Base-by-base conservation (phyloP, 2,888 invertebrate genomes). In the Ectemnius continuus region DNA sequence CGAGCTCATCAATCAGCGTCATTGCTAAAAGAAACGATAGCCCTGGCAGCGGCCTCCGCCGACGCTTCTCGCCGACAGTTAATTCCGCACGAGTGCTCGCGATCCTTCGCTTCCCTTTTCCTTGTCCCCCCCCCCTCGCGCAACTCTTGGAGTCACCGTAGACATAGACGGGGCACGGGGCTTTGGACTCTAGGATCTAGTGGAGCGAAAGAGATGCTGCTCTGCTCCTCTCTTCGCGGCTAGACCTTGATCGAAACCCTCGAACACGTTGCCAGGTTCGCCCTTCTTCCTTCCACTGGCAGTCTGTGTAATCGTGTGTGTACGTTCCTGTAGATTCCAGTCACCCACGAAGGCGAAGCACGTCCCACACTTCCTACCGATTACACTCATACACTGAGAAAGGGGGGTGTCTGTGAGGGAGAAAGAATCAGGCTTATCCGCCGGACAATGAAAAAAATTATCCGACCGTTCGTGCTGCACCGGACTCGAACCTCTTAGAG, bases 1-100 rank as follows among this genome's bases (percentile, higher is more conserved):
- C 23, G 52, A 61, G 59, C 79, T 81, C 81, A 81, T 81, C 81
- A 69, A 81, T 81, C 81, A 81, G 75, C 81, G 81, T 81, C 81
- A 61, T 67, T 60, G 62, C 48, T 70, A 72, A 36, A 78, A 79
- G 81, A 80, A 81, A 81, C 81, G 73, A 78, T 78, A 75, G 73
- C 73, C 20, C 18, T 68, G 61, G 18, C 52, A 14, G 18, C 20
- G 62, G 66, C 61, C 26, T 65, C 69, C 65, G 69, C 61, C 26
- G 62, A 67, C 65, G 69, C 62, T 60, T 66, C 63, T 62, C 28
- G 59, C 56, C 67, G 70, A 57, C 73, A 61, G 73, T 75, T 79
- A 75, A 79, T 81, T 81, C 72, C 78, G 78, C 78, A 67, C 76
- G 79, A 73, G 67, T 58, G 73, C 67, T 14, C 59, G 14, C 59